A percentile compares a stretch with the other conserved stretches of the same genome.
Evolutionary conservation across 2,113 vertebrate genomes (phyloP).

Genomic region (Turnix velox): DNA sequence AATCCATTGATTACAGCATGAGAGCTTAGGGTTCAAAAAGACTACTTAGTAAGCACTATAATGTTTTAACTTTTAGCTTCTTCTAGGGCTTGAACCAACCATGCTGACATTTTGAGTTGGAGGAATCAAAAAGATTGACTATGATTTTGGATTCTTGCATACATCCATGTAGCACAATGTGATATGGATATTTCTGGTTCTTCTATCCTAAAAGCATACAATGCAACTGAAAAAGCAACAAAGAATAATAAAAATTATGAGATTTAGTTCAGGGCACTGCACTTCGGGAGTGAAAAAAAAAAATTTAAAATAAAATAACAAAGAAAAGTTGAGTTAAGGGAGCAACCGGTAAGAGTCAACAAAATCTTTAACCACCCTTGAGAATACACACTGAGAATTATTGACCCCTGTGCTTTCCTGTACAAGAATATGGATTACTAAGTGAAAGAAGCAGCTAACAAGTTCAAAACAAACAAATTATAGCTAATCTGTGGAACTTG

Average conservation of each 20-base stretch:
- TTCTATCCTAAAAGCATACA: neutral
- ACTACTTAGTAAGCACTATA: neutral
- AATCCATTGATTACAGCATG: neutral
- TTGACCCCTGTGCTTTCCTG: neutral
- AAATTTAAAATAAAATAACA: neutral
- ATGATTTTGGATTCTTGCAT: conserved; percentile 67
- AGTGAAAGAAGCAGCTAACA: neutral
- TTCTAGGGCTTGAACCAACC: neutral
- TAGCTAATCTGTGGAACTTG: neutral
- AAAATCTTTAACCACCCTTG: neutral
- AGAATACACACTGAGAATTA: neutral
- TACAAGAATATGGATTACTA: neutral
- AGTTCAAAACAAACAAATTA: neutral
- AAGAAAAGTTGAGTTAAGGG: neutral
- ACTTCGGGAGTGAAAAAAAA: neutral
- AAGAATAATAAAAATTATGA: neutral
- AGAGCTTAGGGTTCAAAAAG: neutral
- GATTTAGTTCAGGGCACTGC: neutral
- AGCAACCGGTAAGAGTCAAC: neutral
- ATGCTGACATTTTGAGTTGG: neutral
- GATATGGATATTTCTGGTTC: neutral
- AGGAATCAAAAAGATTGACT: conserved; percentile 47
- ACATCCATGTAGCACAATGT: conserved; percentile 61
- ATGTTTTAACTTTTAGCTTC: neutral
- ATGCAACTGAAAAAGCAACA: neutral